Conservation (phyloP, 1,140 invertebrate genomes). For the Idris sp. region DNA sequence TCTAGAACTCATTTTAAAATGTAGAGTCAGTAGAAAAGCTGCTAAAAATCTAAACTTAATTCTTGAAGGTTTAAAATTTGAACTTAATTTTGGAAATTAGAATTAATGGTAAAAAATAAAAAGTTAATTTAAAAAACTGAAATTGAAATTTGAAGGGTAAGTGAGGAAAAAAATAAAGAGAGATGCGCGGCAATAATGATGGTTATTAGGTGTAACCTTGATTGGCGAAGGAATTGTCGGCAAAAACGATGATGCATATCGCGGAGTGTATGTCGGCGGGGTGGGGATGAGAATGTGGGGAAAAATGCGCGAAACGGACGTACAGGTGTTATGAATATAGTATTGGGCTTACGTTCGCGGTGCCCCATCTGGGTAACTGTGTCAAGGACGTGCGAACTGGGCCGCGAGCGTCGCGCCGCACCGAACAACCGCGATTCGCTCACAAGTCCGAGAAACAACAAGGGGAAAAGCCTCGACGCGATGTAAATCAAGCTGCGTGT, state of each 20-base stretch:
- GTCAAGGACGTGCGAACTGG: constrained; percentile 78
- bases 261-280: constrained; percentile 1
- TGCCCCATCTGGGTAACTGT: constrained; percentile 70
- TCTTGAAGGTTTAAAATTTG: too few species aligned
- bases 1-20: too few species aligned
- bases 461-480: constrained; percentile 47
- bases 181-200: constrained; percentile 19
- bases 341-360: constrained; percentile 41
- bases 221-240: constrained; percentile 18
- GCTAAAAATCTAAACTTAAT: too few species aligned
- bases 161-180: background rate
- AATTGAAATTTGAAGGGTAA: too few species aligned
- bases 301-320: constrained; percentile 25
- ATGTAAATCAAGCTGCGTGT: constrained; percentile 29
- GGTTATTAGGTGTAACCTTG: constrained; percentile 15
- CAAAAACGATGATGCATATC: constrained; percentile 44
- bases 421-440: constrained; percentile 55
- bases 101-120: too few species aligned
- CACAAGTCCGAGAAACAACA: constrained; percentile 9
- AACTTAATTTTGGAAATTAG: too few species aligned
- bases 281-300: background rate
- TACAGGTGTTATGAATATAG: constrained; percentile 57
- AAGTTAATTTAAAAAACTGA: too few species aligned
- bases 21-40: too few species aligned
- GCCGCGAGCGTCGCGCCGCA: constrained; percentile 70